Evolutionary conservation across 1,140 invertebrate genomes (phyloP).

Genomic region (Sitophilus oryzae): DNA sequence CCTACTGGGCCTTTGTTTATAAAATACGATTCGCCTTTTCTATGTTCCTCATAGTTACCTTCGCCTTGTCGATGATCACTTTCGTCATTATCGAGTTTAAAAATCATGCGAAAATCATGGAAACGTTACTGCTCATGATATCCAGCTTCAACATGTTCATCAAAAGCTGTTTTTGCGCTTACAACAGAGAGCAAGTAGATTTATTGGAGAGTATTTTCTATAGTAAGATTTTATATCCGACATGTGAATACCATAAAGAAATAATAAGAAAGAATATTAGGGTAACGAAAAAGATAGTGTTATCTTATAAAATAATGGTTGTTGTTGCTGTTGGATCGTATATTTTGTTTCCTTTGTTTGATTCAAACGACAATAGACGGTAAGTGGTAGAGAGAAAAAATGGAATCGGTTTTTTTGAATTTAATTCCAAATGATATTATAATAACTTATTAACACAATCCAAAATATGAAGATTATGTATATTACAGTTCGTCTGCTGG

Average conservation of each 20-base stretch:
- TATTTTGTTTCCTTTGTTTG: neutral
- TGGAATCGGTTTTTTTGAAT: no score
- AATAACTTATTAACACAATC: no score
- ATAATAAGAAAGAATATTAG: neutral
- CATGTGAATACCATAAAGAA: neutral
- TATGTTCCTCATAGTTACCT: neutral
- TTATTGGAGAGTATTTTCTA: neutral
- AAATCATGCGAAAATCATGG: neutral
- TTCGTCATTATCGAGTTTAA: neutral
- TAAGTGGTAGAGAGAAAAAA: slow-evolving; percentile 1
- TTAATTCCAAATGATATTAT: no score
- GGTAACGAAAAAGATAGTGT: neutral
- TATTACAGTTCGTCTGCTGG: no score
- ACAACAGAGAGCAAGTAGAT: neutral
- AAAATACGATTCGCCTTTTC: neutral
- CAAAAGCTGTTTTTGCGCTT: neutral
- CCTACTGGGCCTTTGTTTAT: neutral
- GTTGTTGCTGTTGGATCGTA: neutral
- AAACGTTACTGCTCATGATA: neutral
- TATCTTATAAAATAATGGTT: neutral
- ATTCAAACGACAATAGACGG: neutral
- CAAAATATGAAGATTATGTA: no score
- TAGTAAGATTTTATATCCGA: neutral
- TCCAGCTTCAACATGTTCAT: no score
- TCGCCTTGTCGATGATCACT: neutral